Percentiles rank a stretch among this genome's conserved stretches.
These are phyloP conservation scores for Rotaria socialis DNA, from an alignment of 2,888 invertebrate genomes.

Conservation along the genomic window DNA sequence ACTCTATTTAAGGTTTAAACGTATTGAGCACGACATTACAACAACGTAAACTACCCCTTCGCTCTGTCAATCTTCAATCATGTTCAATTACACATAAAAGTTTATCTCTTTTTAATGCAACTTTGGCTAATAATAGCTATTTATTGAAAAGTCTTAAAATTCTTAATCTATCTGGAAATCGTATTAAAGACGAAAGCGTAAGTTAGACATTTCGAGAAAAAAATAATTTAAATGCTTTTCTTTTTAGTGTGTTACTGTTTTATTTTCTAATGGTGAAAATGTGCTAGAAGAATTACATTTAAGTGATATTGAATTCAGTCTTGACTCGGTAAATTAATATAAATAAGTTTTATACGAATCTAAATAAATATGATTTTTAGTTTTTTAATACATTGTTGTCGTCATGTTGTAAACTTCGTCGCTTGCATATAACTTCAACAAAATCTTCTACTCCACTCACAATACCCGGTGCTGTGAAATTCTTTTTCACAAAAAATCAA, in stretches of 20 bases:
- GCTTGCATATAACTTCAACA: neutral
- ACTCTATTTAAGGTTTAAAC: neutral
- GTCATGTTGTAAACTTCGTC: neutral
- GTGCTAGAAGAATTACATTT: conserved; percentile 26
- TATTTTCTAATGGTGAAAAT: conserved; percentile 19
- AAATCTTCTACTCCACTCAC: neutral
- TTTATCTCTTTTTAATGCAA: neutral
- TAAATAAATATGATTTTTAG: neutral
- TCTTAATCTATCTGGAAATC: conserved; percentile 2
- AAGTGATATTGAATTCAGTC: conserved; percentile 12
- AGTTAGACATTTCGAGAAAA: neutral
- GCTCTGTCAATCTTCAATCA: neutral
- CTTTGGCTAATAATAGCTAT: neutral
- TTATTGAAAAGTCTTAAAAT: neutral
- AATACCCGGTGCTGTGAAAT: neutral
- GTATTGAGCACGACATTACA: neutral
- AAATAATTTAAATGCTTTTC: neutral
- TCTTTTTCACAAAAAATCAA: neutral
- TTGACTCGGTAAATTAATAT: neutral
- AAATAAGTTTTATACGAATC: neutral
- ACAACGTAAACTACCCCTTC: conserved; percentile 24
- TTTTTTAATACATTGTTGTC: neutral
- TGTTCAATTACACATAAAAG: conserved; percentile 14
- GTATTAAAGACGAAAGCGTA: conserved; percentile 7
- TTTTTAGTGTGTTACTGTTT: neutral